phyloP scores from a whole-genome alignment of 2,797 vertebrate genomes.

The Chaunax sp. region DNA sequence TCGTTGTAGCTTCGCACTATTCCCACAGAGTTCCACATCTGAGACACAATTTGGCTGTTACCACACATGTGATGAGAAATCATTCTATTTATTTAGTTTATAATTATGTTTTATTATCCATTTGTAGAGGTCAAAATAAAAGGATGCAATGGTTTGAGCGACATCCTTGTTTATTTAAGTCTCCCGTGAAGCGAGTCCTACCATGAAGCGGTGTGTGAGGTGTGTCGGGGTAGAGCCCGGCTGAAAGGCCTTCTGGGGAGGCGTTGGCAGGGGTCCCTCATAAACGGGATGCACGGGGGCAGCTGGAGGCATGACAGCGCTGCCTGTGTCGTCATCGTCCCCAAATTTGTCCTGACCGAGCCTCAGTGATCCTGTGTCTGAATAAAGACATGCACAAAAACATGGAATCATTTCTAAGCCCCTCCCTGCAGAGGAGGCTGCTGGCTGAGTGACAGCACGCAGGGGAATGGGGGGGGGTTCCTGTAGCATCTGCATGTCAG shows the following conservation, averaged over 20 bases:
- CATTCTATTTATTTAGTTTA: no score
- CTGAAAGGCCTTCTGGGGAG: constrained; percentile 93
- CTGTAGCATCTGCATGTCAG: no score
- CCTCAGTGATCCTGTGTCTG: constrained; percentile 87
- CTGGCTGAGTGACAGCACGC: no score
- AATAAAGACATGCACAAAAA: not conserved
- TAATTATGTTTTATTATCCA: no score
- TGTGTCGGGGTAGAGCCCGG: constrained; percentile 92
- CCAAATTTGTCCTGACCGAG: constrained; percentile 70
- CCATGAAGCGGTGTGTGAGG: constrained; percentile 96
- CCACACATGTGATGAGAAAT: no score
- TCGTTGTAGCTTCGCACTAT: constrained; percentile 96
- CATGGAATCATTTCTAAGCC: no score
- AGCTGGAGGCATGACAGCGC: constrained; percentile 61
- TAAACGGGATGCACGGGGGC: constrained; percentile 79
- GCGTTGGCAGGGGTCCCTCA: constrained; percentile 90
- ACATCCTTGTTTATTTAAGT: no score
- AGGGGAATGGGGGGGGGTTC: no score
- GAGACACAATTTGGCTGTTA: constrained; percentile 2
- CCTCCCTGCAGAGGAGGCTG: no score
- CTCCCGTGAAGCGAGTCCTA: constrained; percentile 62
- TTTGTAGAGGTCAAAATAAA: no score
- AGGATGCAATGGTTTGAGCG: no score
- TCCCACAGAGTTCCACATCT: constrained; percentile 96
- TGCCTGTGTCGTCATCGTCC: constrained; percentile 74